phyloP scores from a whole-genome alignment of 53 echinoderm and acorn worm species.

The Holothuria leucospilota region DNA sequence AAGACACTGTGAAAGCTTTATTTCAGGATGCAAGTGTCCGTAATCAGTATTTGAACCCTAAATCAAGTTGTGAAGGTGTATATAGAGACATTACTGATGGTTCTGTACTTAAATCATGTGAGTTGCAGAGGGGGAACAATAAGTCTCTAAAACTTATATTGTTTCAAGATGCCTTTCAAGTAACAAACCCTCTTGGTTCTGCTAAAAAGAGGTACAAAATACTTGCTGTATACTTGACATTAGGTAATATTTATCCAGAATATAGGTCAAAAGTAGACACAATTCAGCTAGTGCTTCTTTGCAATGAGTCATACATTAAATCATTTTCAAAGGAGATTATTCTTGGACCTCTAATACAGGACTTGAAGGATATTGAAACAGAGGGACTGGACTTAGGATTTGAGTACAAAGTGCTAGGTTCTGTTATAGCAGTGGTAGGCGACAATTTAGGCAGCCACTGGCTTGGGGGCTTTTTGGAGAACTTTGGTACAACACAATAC shows the following conservation, averaged over 20 bases:
- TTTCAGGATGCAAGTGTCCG: neutral
- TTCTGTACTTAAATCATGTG: neutral
- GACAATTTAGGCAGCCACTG: no score
- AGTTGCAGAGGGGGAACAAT: neutral
- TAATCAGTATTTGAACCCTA: conserved; percentile 6
- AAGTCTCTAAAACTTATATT: neutral
- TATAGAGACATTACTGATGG: conserved; percentile 14
- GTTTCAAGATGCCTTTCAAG: conserved; percentile 9
- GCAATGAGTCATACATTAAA: neutral
- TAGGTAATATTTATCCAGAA: neutral
- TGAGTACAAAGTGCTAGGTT: no score
- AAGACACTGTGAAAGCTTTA: neutral
- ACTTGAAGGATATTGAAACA: neutral
- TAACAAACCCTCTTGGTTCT: neutral
- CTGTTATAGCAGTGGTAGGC: no score
- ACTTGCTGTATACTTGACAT: conserved; percentile 1
- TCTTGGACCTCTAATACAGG: neutral
- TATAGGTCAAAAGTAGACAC: neutral
- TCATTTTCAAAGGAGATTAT: neutral
- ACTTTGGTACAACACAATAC: neutral
- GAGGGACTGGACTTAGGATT: neutral
- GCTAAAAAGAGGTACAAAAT: neutral
- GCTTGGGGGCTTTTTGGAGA: neutral
- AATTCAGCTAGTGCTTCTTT: conserved; percentile 9
- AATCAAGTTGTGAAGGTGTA: neutral